phyloP scores from a whole-genome alignment of 2,797 vertebrate genomes.

The Enteromius unitaeniatus region DNA sequence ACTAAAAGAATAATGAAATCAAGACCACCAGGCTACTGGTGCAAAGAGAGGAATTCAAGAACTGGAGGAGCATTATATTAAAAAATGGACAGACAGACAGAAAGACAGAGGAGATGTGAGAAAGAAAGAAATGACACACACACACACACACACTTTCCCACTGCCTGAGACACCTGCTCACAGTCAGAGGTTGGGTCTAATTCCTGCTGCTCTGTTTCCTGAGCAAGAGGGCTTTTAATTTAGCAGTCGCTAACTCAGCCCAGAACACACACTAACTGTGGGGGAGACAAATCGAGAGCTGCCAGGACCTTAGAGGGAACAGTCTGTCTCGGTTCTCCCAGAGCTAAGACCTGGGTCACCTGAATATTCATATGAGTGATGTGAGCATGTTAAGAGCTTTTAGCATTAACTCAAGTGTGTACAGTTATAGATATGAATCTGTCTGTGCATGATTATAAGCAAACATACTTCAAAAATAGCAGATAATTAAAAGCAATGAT shows the following conservation, averaged over 20 bases:
- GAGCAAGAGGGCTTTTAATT: conserved; percentile 78
- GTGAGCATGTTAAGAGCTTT: conserved; percentile 21
- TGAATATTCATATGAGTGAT: conserved; percentile 30
- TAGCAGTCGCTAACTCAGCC: conserved; percentile 71
- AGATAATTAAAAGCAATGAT: conserved; percentile 13
- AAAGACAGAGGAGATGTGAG: not conserved
- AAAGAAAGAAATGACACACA: not conserved
- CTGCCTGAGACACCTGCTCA: conserved; percentile 56
- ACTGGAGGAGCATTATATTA: not conserved
- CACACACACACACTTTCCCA: conserved; percentile 9
- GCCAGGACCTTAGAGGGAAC: conserved; percentile 64
- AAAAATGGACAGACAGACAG: not conserved
- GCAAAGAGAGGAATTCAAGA: conserved; percentile 11
- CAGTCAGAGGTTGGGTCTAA: conserved; percentile 52
- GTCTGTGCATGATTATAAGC: not conserved
- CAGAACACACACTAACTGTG: conserved; percentile 68
- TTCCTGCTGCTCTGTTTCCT: conserved; percentile 70
- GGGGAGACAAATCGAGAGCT: conserved; percentile 60
- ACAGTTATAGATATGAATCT: not conserved
- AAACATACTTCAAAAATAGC: conserved; percentile 4
- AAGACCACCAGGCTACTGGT: conserved; percentile 29
- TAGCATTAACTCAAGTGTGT: conserved; percentile 11
- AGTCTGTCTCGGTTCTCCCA: conserved; percentile 57
- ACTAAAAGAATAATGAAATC: conserved; percentile 23
- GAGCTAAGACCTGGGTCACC: conserved; percentile 55